phyloP scores from a whole-genome alignment of 2,113 vertebrate genomes.

The Microcebus griseorufus region DNA sequence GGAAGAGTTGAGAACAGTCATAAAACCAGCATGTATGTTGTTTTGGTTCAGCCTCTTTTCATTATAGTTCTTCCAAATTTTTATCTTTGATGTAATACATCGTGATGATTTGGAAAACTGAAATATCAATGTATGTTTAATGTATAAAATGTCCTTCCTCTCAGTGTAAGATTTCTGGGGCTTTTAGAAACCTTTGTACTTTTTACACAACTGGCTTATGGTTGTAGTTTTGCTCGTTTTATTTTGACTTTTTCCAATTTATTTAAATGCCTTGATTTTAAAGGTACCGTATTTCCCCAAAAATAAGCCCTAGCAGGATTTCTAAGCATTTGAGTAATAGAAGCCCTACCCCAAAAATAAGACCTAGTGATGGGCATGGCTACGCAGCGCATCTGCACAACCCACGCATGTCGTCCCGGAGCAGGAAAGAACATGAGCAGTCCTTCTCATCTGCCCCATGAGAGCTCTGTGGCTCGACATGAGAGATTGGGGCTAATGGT shows the following conservation, averaged over 20 bases:
- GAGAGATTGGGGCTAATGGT: too few relatives aligned
- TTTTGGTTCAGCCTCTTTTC: neutral
- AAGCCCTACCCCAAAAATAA: too few relatives aligned
- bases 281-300: neutral
- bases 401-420: rapidly evolving
- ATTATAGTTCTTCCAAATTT: neutral
- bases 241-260: neutral
- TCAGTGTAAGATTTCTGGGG: neutral
- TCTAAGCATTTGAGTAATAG: too few relatives aligned
- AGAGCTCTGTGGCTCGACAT: too few relatives aligned
- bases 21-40: neutral
- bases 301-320: too few relatives aligned
- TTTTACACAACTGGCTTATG: neutral
- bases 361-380: too few relatives aligned
- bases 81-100: neutral
- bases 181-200: neutral
- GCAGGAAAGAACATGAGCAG: too few relatives aligned
- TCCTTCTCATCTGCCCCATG: too few relatives aligned
- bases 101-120: neutral
- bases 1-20: neutral
- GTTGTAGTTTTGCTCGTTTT: neutral
- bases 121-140: neutral
- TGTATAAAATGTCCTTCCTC: neutral
- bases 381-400: too few relatives aligned
- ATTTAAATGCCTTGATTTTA: neutral